Percentiles rank a stretch among this genome's conserved stretches.
phyloP scores from a whole-genome alignment of 2,113 vertebrate genomes.

The Nycticryphes semicollaris region DNA sequence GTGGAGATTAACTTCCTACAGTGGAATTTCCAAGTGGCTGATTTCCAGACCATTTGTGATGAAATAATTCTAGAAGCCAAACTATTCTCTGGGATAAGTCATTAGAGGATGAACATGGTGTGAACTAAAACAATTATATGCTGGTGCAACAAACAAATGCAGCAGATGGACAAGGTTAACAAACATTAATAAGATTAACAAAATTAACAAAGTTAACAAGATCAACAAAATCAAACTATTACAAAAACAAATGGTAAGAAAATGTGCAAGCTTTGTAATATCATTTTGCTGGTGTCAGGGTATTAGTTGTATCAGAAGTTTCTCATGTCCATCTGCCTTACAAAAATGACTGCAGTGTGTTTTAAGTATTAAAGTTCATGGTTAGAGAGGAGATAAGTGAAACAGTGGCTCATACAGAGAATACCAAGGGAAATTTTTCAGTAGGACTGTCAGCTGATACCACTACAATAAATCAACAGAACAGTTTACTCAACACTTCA shows the following conservation, averaged over 20 bases:
- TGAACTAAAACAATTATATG: background rate
- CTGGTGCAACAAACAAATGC: background rate
- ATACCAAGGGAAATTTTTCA: constrained; percentile 28
- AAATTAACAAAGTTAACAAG: background rate
- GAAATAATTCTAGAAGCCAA: background rate
- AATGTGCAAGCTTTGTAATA: background rate
- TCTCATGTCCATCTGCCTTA: background rate
- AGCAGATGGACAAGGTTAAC: background rate
- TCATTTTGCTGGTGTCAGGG: background rate
- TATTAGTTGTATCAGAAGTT: background rate
- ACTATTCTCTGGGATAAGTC: background rate
- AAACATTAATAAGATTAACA: too few relatives aligned
- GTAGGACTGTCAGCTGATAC: background rate
- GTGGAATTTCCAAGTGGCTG: background rate
- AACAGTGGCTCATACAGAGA: constrained; percentile 33
- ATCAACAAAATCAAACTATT: background rate
- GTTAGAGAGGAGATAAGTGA: background rate
- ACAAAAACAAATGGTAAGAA: background rate
- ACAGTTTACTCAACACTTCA: constrained; percentile 55
- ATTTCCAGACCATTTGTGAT: background rate
- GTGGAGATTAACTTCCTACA: background rate
- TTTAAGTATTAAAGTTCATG: constrained; percentile 16
- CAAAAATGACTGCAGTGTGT: background rate
- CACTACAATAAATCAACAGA: constrained; percentile 68
- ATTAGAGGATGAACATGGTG: background rate